Conservation (phyloP, 2,797 vertebrate genomes). For the Loriculus beryllinus region DNA sequence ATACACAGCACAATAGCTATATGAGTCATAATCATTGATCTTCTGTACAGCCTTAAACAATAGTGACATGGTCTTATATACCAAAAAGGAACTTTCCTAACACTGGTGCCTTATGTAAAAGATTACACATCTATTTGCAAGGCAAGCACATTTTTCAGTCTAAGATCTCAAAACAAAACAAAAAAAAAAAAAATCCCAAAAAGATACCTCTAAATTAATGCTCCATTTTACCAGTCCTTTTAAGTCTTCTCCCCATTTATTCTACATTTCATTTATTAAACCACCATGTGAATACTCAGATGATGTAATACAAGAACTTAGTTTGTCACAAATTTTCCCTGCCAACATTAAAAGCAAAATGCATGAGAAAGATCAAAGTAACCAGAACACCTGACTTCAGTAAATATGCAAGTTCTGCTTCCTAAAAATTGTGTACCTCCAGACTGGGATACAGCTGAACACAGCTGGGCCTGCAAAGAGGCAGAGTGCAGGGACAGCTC, state of each 20-base stretch:
- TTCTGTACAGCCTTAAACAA: neutral
- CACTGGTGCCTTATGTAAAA: neutral
- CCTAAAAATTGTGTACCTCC: neutral
- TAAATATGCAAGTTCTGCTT: neutral
- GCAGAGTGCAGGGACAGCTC: neutral
- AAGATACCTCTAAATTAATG: neutral
- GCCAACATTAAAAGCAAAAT: neutral
- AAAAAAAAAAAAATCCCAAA: neutral
- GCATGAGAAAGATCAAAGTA: neutral
- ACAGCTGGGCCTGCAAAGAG: neutral
- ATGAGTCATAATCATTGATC: neutral
- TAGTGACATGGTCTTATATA: neutral
- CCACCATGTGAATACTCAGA: neutral
- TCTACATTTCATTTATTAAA: neutral
- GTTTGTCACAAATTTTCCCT: neutral
- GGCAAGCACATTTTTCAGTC: neutral
- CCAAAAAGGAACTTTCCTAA: neutral
- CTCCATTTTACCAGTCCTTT: neutral
- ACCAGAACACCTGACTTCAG: neutral
- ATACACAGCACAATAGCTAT: neutral
- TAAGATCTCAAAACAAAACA: neutral
- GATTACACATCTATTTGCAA: neutral
- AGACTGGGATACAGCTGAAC: neutral
- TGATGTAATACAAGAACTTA: neutral
- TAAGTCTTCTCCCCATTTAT: neutral